phyloP scores from a whole-genome alignment of 2,797 vertebrate species.

The Sardinella longiceps region DNA sequence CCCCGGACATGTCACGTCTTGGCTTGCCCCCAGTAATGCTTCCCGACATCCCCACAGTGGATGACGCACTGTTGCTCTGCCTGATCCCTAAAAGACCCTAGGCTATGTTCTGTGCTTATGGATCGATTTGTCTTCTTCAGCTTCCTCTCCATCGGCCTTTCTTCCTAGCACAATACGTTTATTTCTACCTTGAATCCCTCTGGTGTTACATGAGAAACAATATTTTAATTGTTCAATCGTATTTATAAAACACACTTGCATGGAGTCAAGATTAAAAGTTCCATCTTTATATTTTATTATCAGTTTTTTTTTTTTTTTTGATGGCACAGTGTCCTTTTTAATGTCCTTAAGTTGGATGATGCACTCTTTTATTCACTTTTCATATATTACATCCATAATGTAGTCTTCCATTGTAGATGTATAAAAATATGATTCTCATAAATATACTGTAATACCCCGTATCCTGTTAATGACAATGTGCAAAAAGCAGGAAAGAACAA shows the following conservation, averaged over 20 bases:
- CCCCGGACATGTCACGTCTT: not conserved
- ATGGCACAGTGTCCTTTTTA: constrained; percentile 14
- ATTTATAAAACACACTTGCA: not conserved
- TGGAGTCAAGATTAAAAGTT: not conserved
- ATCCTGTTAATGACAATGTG: constrained; percentile 56
- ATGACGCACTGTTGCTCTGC: not conserved
- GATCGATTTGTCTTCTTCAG: not conserved
- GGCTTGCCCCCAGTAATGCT: not conserved
- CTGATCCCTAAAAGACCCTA: not conserved
- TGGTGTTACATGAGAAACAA: not conserved
- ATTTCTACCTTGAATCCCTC: not conserved
- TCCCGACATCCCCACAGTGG: not conserved
- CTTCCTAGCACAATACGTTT: not conserved
- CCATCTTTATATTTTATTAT: not conserved
- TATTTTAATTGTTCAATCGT: not conserved
- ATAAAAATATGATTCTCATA: constrained; percentile 49
- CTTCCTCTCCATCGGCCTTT: not conserved
- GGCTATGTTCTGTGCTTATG: not conserved
- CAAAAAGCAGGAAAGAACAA: constrained; percentile 55
- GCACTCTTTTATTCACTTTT: not conserved
- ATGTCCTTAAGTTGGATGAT: not conserved
- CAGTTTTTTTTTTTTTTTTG: not conserved
- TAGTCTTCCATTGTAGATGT: constrained; percentile 27
- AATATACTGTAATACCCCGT: constrained; percentile 56
- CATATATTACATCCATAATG: constrained; percentile 8